Conservation (phyloP, 2,113 vertebrate genomes). For the Osmerus eperlanus region DNA sequence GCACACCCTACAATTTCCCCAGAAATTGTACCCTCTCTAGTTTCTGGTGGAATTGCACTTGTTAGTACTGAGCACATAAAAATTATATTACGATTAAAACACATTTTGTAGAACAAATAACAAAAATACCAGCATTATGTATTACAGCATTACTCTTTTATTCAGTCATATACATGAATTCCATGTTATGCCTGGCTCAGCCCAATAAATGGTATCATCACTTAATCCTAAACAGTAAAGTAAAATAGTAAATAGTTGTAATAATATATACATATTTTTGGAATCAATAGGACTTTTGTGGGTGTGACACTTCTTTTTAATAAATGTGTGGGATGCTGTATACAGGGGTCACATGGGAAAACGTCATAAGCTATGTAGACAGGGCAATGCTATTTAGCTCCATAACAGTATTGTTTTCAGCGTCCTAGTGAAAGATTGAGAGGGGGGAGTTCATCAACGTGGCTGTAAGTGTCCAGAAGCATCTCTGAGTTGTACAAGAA, state of each 20-base stretch:
- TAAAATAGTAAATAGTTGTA: background rate
- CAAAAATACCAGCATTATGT: background rate
- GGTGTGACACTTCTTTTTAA: conserved; percentile 2
- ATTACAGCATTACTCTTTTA: background rate
- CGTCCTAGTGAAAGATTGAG: background rate
- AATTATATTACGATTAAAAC: background rate
- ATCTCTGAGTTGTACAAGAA: background rate
- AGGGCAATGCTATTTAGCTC: background rate
- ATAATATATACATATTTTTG: background rate
- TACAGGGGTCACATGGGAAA: too few relatives aligned
- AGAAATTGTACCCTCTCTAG: too few relatives aligned
- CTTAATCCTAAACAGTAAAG: background rate
- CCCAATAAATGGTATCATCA: background rate
- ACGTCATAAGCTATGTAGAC: background rate
- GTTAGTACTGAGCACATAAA: background rate
- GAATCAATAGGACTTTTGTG: conserved; percentile 13
- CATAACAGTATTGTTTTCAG: background rate
- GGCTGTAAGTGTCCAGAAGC: too few relatives aligned
- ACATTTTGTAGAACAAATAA: background rate
- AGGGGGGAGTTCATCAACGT: too few relatives aligned
- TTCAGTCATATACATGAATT: background rate
- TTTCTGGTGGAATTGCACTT: too few relatives aligned
- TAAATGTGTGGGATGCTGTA: too few relatives aligned
- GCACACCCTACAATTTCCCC: too few relatives aligned
- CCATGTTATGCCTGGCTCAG: background rate